Conservation (phyloP, 64 coral and sea anemone genomes). For the Pocillopora verrucosa region DNA sequence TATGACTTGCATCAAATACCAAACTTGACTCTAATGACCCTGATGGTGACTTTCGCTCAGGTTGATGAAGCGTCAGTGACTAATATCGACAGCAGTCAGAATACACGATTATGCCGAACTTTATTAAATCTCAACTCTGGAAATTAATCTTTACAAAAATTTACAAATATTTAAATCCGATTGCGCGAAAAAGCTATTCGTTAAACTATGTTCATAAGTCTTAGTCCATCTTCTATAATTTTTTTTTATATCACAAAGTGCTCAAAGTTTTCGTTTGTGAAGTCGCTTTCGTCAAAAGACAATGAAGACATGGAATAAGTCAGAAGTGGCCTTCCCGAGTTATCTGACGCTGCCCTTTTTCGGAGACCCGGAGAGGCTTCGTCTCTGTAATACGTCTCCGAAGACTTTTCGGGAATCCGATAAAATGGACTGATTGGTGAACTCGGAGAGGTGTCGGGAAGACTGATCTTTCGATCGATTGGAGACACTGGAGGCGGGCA, state of each 20-base stretch:
- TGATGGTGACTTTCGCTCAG: no score
- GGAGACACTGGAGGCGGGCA: background rate
- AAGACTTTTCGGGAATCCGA: slow-evolving; percentile 29
- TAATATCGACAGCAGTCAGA: no score
- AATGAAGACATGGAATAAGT: background rate
- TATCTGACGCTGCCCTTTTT: slow-evolving; percentile 8
- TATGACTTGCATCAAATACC: no score
- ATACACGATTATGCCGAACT: no score
- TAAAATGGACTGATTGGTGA: background rate
- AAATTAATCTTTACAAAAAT: no score
- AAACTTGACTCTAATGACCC: no score
- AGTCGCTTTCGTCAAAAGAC: background rate
- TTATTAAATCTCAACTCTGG: no score
- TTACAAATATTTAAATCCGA: background rate
- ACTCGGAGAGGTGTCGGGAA: slow-evolving; percentile 10
- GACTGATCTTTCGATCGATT: slow-evolving; percentile 38
- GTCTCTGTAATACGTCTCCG: background rate
- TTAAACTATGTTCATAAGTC: background rate
- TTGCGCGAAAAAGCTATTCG: background rate
- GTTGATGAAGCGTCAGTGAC: no score
- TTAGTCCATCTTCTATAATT: background rate
- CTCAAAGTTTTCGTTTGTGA: background rate
- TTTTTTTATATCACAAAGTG: slow-evolving; percentile 20
- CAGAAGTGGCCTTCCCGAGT: background rate
- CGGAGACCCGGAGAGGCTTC: background rate